A percentile compares a stretch with the other conserved stretches of the same genome.
phyloP scores from a whole-genome alignment of 2,888 invertebrate species.

The Acanthosepion esculentum region DNA sequence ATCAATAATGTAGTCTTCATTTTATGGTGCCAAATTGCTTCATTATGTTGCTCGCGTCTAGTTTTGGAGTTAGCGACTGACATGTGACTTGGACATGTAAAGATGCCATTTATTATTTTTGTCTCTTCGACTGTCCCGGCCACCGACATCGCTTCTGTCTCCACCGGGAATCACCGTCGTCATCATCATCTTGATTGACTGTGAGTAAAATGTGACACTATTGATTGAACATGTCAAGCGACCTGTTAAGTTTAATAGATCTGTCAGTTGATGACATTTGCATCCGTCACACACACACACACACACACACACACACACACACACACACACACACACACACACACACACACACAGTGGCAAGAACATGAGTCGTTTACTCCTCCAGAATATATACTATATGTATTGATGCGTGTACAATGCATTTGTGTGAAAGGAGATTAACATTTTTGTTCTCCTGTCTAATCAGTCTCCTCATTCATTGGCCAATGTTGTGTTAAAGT shows the following conservation, averaged over 20 bases:
- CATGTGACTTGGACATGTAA: not conserved
- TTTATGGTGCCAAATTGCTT: not conserved
- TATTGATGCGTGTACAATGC: not conserved
- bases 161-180: not conserved
- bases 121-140: not conserved
- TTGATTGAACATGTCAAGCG: not conserved
- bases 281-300: conserved; percentile 9
- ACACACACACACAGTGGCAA: not conserved
- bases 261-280: not conserved
- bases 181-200: not conserved
- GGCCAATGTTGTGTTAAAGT: not conserved
- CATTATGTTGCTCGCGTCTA: not conserved
- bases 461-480: not conserved
- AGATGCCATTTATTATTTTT: conserved; percentile 22
- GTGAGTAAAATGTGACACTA: not conserved
- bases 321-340: not conserved
- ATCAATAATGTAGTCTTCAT: not conserved
- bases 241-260: conserved; percentile 21
- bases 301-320: not conserved
- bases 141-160: not conserved
- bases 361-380: not conserved
- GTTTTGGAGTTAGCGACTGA: not conserved
- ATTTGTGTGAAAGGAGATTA: not conserved
- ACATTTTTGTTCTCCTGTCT: not conserved
- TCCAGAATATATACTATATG: not conserved